Evolutionary conservation across 2,113 vertebrate species (phyloP), one percentile per base, ranked within the genome.

Genomic region (Rutilus rutilus): DNA sequence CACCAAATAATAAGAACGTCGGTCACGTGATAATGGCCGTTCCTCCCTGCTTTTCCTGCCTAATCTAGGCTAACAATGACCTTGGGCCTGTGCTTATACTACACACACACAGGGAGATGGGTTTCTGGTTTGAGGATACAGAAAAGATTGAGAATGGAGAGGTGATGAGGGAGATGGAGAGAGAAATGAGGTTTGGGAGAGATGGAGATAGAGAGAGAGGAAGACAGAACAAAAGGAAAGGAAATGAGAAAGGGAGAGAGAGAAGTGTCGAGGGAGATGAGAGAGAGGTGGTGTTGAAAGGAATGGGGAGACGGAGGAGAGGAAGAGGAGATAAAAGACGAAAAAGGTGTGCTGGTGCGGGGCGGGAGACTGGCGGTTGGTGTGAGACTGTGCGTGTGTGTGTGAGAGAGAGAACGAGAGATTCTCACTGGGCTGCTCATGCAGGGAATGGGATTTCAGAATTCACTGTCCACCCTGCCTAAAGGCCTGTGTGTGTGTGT

Each of bases 41-140:
- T 86, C 60, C 19, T 85, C 14, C 21, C 74, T 62, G 39, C 36
- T 67, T 64, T 89, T 59, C 45, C 9, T 82, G 47, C 50, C 78
- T 82, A 85, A 85, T 89, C 76, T 64, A 88, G 85, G 85, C 85
- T 81, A 88, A 79, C 78, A 52, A 67, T 78, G 82, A 89, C 87
- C 85, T 86, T 86, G 82, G 73, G 79, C 64, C 84, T 67, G 62
- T 57, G 59, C 77, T 64, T 83, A 33, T 52, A 27, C 83, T n/a
- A n/a, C 52, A 75, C 33, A 54, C 45, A 85, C 78, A 87, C 69
- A 83, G n/a, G 82, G 89, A 87, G 88, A 47, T 86, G 17, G 86
- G 84, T 89, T 88, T 86, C 88, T 88, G 57, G 4, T 52, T 27
- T 50, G 27, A n/a, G 81, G 74, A 69, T 77, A 36, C 78, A 67